These are phyloP conservation scores for Margaritifera margaritifera DNA, from an alignment of 2,888 invertebrate genomes.

Conservation along the genomic window DNA sequence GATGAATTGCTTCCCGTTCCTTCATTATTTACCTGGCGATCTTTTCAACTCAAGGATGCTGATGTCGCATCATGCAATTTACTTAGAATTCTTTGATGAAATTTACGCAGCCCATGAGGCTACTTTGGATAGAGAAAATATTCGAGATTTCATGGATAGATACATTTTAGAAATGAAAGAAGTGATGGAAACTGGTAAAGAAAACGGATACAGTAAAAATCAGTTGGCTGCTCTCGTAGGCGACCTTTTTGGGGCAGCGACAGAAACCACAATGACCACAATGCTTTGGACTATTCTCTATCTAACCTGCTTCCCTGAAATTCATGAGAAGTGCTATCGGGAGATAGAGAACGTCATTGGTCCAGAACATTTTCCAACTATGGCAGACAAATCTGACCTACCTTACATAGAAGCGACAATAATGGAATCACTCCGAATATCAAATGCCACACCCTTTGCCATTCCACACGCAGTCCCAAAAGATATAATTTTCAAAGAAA, in stretches of 20 bases:
- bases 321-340: slow-evolving; percentile 17
- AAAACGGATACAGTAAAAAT: no score
- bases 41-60: no score
- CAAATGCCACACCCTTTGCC: slow-evolving; percentile 41
- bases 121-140: no score
- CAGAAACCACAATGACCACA: slow-evolving; percentile 86
- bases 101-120: no score
- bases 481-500: slow-evolving; percentile 49
- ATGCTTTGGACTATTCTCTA: slow-evolving; percentile 88
- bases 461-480: slow-evolving; percentile 26
- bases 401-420: slow-evolving; percentile 46
- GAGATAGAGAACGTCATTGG: slow-evolving; percentile 65
- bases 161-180: no score
- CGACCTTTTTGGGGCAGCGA: slow-evolving; percentile 12
- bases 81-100: no score
- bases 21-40: no score
- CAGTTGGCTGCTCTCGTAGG: not conserved
- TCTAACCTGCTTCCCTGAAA: slow-evolving; percentile 84
- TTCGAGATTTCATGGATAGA: no score
- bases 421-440: slow-evolving; percentile 46
- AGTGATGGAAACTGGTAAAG: no score
- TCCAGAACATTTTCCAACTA: slow-evolving; percentile 15
- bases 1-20: no score
- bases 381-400: slow-evolving; percentile 22
- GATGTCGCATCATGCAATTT: no score